phyloP scores from a whole-genome alignment of 2,888 invertebrate genomes.

The Pseudolycoriella hygida region DNA sequence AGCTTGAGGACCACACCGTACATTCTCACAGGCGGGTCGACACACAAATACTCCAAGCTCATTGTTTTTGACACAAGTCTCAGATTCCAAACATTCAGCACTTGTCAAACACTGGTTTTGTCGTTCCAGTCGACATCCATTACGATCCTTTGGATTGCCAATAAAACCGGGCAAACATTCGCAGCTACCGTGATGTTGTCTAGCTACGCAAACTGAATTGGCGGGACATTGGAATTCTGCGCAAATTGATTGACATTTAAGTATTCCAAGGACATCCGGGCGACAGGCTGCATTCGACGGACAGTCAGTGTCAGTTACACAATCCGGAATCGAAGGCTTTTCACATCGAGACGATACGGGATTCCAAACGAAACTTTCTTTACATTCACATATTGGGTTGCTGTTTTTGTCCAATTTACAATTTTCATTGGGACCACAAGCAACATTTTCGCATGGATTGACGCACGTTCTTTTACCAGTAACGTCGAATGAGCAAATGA shows the following conservation, averaged over 20 bases:
- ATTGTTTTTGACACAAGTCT: conserved; percentile 49
- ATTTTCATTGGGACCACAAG: conserved; percentile 66
- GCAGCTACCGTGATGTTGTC: conserved; percentile 57
- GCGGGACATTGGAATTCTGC: conserved; percentile 65
- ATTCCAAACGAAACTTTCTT: conserved; percentile 64
- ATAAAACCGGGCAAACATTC: conserved; percentile 67
- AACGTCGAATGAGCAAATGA: conserved; percentile 46
- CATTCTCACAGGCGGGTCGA: conserved; percentile 55
- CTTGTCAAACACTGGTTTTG: conserved; percentile 63
- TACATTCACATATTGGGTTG: conserved; percentile 63
- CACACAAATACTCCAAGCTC: conserved; percentile 44
- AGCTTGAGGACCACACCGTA: conserved; percentile 70
- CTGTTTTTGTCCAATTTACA: conserved; percentile 50
- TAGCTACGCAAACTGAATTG: conserved; percentile 64
- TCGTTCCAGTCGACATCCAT: conserved; percentile 58
- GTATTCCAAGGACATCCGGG: conserved; percentile 69
- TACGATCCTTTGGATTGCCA: conserved; percentile 79
- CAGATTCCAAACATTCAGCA: conserved; percentile 67
- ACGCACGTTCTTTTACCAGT: conserved; percentile 51
- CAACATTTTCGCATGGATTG: conserved; percentile 61
- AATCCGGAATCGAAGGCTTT: conserved; percentile 74
- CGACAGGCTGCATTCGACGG: conserved; percentile 50
- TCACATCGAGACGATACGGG: conserved; percentile 66
- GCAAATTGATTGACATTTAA: conserved; percentile 66
- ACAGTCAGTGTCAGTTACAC: conserved; percentile 52